phyloP scores from a whole-genome alignment of 64 coral and sea anemone genomes.

The Catalaphyllia jardinei region DNA sequence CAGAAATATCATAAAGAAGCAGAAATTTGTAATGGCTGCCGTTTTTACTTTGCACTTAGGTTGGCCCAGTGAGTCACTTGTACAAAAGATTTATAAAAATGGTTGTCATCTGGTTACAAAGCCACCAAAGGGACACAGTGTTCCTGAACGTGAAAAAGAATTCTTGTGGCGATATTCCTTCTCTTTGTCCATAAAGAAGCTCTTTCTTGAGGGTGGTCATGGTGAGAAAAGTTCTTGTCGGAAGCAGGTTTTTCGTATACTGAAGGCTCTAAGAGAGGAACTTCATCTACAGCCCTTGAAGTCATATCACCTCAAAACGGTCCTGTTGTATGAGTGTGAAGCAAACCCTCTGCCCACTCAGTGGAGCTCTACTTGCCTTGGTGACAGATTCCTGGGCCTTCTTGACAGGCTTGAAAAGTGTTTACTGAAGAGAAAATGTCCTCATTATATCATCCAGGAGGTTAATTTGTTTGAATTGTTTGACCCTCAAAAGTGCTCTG shows the following conservation, averaged over 20 bases:
- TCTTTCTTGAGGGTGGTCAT: constrained; percentile 1
- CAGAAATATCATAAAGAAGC: too few relatives aligned
- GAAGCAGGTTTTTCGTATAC: constrained; percentile 70
- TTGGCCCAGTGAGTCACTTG: constrained; percentile 28
- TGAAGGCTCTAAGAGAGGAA: constrained; percentile 67
- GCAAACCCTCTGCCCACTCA: neutral
- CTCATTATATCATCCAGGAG: constrained; percentile 74
- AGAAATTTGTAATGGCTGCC: too few relatives aligned
- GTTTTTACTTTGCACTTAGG: constrained; percentile 19
- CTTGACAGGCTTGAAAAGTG: constrained; percentile 26
- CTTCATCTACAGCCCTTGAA: constrained; percentile 31
- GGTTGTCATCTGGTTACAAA: constrained; percentile 83
- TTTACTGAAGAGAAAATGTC: neutral
- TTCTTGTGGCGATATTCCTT: constrained; percentile 71
- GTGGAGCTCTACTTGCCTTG: constrained; percentile 25
- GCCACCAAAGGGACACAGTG: constrained; percentile 34
- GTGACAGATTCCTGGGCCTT: constrained; percentile 38
- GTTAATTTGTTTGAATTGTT: constrained; percentile 73
- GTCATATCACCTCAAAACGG: constrained; percentile 80
- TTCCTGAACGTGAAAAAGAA: constrained; percentile 14
- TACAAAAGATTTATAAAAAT: constrained; percentile 30
- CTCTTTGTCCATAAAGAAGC: constrained; percentile 56
- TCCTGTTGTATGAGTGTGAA: constrained; percentile 69
- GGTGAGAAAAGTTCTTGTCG: constrained; percentile 48
- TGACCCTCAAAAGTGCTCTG: neutral